A percentile compares a stretch with the other conserved stretches of the same genome.
These are phyloP conservation scores for Aleiodes leptofemur DNA, from an alignment of 2,888 invertebrate genomes.

Conservation along the genomic window DNA sequence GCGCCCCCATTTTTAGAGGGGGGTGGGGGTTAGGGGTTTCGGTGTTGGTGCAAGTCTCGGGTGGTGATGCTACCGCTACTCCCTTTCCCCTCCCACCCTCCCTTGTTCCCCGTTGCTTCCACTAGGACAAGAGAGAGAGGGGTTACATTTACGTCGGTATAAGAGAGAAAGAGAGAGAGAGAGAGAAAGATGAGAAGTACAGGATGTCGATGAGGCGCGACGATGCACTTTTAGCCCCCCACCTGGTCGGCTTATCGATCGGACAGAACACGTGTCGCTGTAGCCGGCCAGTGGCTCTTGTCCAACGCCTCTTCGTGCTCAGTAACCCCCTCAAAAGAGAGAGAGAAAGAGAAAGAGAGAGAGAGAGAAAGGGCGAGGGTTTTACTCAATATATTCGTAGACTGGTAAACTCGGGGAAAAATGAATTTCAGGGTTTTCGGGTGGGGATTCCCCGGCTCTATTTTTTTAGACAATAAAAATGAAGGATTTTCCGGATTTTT, in stretches of 20 bases:
- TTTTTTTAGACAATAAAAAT: too few relatives aligned
- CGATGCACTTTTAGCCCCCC: conserved; percentile 56
- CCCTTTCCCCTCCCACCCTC: conserved; percentile 8
- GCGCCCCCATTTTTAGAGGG: conserved; percentile 36
- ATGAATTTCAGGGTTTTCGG: neutral
- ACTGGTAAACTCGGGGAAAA: neutral
- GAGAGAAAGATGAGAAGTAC: neutral
- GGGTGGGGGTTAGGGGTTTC: conserved; percentile 17
- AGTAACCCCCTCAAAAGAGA: conserved; percentile 33
- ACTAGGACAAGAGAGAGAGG: conserved; percentile 5
- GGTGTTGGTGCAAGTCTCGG: conserved; percentile 33
- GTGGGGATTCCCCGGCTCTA: too few relatives aligned
- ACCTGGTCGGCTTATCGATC: conserved; percentile 63
- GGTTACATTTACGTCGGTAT: conserved; percentile 7
- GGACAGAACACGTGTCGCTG: conserved; percentile 61
- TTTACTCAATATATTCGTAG: conserved; percentile 15
- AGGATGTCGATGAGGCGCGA: conserved; percentile 41
- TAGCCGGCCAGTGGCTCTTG: conserved; percentile 62
- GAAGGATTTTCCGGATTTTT: too few relatives aligned
- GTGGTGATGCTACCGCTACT: conserved; percentile 28
- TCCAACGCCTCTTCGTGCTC: conserved; percentile 48
- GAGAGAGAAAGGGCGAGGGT: neutral
- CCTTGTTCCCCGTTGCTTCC: conserved; percentile 10
- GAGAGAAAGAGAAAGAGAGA: too few relatives aligned
- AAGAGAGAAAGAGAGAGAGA: neutral